Percentiles rank a stretch among this genome's conserved stretches.
phyloP scores from a whole-genome alignment of 2,113 vertebrate genomes.

The Serinus canaria region DNA sequence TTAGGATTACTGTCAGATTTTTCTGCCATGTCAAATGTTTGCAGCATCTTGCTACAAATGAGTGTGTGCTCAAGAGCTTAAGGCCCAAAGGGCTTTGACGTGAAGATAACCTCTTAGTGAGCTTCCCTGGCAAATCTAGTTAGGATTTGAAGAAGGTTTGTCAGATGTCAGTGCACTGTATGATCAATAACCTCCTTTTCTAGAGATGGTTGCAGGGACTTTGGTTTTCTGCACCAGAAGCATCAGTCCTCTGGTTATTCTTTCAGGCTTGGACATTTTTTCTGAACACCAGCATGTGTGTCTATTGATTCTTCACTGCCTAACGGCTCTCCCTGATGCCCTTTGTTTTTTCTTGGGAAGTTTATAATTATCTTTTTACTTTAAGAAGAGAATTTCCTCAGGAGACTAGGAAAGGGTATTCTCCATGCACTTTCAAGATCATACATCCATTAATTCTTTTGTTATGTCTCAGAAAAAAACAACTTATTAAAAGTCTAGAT shows the following conservation, averaged over 20 bases:
- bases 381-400: background rate
- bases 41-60: background rate
- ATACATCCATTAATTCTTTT: background rate
- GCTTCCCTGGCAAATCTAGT: background rate
- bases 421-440: background rate
- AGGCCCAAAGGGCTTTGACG: background rate
- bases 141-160: conserved; percentile 3
- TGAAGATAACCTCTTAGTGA: background rate
- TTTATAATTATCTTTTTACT: background rate
- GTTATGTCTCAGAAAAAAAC: background rate
- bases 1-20: background rate
- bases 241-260: background rate
- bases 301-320: background rate
- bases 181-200: background rate
- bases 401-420: background rate
- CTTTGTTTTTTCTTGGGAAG: background rate
- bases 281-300: background rate
- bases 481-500: background rate
- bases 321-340: background rate
- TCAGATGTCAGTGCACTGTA: background rate
- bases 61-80: background rate
- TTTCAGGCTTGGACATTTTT: background rate
- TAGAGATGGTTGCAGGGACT: background rate
- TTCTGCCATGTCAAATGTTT: background rate
- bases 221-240: background rate